Conservation (phyloP, 2,113 vertebrate species). For the Mobula hypostoma region DNA sequence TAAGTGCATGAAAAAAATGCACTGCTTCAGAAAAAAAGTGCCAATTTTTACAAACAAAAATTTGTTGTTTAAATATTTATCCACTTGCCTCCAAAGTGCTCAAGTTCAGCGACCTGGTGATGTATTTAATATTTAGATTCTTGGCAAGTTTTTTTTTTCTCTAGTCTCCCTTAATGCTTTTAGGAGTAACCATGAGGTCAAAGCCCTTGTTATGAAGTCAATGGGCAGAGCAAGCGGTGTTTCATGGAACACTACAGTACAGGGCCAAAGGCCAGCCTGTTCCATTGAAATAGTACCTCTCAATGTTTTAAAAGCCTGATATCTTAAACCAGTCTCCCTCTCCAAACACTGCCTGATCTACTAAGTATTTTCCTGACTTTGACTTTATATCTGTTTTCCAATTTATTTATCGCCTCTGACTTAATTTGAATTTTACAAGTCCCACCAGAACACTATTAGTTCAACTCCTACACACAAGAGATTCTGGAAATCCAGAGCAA, state of each 20-base stretch:
- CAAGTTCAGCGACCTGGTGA: not conserved
- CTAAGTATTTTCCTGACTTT: not conserved
- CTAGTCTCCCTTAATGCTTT: not conserved
- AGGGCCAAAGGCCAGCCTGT: too few species aligned
- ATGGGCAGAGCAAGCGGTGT: not conserved
- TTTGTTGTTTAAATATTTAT: not conserved
- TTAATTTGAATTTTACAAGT: not conserved
- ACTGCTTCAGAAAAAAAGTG: not conserved
- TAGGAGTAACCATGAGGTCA: not conserved
- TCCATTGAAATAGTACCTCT: not conserved
- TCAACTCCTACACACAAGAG: too few species aligned
- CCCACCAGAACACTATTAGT: not conserved
- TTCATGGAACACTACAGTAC: not conserved
- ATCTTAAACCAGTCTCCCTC: too few species aligned
- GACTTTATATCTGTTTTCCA: not conserved
- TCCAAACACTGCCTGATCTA: not conserved
- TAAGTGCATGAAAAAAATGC: not conserved
- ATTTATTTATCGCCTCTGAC: too few species aligned
- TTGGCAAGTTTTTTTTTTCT: not conserved
- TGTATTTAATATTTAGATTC: not conserved
- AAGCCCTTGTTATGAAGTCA: not conserved
- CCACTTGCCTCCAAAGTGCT: not conserved
- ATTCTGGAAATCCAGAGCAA: too few species aligned
- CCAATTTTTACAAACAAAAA: not conserved
- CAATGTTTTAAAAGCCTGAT: not conserved